Conservation (phyloP, 1,140 invertebrate genomes). For the Microplitis demolitor region DNA sequence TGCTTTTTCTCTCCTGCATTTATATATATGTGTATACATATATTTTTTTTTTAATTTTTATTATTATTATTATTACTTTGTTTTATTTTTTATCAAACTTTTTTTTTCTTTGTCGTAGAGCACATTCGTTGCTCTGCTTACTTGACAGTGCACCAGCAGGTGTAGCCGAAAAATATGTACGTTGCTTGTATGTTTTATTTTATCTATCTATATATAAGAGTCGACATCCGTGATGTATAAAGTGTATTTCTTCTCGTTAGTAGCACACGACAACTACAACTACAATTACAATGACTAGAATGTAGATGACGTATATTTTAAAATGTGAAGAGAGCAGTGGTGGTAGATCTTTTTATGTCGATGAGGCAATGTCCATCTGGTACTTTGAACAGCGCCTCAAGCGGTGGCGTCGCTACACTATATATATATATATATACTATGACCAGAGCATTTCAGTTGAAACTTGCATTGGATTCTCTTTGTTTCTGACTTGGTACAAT, state of each 20-base stretch:
- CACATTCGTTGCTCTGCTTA: conserved; percentile 6
- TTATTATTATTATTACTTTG: neutral
- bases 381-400: neutral
- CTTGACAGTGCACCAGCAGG: conserved; percentile 7
- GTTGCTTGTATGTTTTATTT: neutral
- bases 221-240: conserved; percentile 8
- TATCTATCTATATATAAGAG: neutral
- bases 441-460: too few relatives aligned
- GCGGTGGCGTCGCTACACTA: neutral
- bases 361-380: neutral
- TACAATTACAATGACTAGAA: neutral
- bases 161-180: conserved; percentile 22
- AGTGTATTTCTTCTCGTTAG: conserved; percentile 23
- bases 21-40: too few relatives aligned
- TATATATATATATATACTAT: neutral
- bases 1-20: neutral
- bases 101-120: neutral
- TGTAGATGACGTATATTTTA: conserved; percentile 6
- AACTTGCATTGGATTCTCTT: neutral
- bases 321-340: neutral
- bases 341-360: neutral
- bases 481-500: neutral
- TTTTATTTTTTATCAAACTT: neutral
- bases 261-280: neutral
- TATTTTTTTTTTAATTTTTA: neutral